Evolutionary conservation across 2,113 vertebrate species (phyloP), one percentile per base, ranked within the genome.

Genomic region (Lethenteron reissneri): DNA sequence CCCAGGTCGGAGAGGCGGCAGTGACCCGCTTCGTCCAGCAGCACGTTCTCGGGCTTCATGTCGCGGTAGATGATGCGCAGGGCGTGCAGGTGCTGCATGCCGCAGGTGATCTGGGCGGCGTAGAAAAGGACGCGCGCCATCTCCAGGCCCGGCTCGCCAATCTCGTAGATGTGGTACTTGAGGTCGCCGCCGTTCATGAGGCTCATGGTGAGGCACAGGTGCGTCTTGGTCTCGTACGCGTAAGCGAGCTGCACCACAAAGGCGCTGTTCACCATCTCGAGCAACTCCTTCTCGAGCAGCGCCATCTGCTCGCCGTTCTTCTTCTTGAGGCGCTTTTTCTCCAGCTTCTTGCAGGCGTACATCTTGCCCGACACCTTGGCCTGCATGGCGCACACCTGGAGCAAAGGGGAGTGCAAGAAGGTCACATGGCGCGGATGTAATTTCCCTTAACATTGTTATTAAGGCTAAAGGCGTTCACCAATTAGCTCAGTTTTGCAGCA

Each of bases 181-280:
- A 95, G 86, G 78, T 94, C 90, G 7, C 90, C 92, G 71, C 90
- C 89, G 25, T 91, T 92, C 92, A 95, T 92, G 79, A 95, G 82
- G 76, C 83, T 91, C 88, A 91, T 92, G 76, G 88, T 85, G 79
- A 97, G 85, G 83, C 91, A 95, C 79, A 92, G 83, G 69, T 90
- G 85, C 71, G 76, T 81, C 83, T 88, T 94, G 82, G 2, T 87
- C 76, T 92, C 85, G 60, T 81, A 97, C 13, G 90, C 88, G 0
- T 91, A 97, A 12, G 81, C 83, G 79, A 90, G 78, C 1, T 82
- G 88, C 74, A 95, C 89, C 71, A 92, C 80, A 79, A 95, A 95
- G 64, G 83, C 85, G 73, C 89, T 90, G 79, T 84, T 87, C 60
- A 88, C 81, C 74, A 81, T 88, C 78, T 94, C 89, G 74, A 97